These are phyloP conservation scores for Scylla paramamosain DNA, from an alignment of 1,140 invertebrate genomes.

Conservation along the genomic window DNA sequence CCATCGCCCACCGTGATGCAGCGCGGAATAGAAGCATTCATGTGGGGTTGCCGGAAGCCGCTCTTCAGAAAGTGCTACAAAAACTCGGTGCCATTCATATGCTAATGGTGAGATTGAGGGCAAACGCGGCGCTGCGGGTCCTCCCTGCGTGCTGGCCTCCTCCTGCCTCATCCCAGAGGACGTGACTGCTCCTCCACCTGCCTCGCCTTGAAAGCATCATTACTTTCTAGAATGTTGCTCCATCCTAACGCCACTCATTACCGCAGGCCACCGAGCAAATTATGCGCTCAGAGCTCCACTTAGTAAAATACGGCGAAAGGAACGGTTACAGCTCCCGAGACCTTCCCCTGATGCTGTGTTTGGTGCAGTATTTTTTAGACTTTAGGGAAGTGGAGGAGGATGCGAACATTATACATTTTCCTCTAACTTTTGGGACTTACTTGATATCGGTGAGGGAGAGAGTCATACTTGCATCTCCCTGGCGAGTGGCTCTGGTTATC, in stretches of 20 bases:
- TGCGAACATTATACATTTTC: too few relatives aligned
- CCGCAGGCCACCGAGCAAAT: not conserved
- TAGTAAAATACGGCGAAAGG: not conserved
- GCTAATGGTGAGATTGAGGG: slow-evolving; percentile 11
- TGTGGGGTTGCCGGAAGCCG: not conserved
- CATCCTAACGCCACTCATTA: not conserved
- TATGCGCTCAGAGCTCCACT: not conserved
- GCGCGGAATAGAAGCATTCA: not conserved
- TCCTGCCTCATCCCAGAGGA: not conserved
- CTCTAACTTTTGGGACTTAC: too few relatives aligned
- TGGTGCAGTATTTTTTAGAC: not conserved
- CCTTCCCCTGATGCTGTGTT: not conserved
- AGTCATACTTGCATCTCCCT: too few relatives aligned
- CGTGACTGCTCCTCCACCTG: not conserved
- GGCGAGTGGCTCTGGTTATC: too few relatives aligned
- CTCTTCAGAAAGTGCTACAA: slow-evolving; percentile 21
- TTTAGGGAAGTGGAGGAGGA: too few relatives aligned
- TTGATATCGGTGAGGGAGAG: too few relatives aligned
- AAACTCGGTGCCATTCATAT: slow-evolving; percentile 10
- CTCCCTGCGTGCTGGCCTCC: not conserved
- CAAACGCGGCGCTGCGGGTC: not conserved
- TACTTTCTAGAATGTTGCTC: not conserved
- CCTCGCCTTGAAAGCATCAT: not conserved
- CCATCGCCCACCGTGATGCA: not conserved
- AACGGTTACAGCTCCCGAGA: not conserved